A percentile compares a stretch with the other conserved stretches of the same genome.
These are phyloP conservation scores for Sialia sialis DNA, from an alignment of 2,113 vertebrate species.

Conservation along the genomic window DNA sequence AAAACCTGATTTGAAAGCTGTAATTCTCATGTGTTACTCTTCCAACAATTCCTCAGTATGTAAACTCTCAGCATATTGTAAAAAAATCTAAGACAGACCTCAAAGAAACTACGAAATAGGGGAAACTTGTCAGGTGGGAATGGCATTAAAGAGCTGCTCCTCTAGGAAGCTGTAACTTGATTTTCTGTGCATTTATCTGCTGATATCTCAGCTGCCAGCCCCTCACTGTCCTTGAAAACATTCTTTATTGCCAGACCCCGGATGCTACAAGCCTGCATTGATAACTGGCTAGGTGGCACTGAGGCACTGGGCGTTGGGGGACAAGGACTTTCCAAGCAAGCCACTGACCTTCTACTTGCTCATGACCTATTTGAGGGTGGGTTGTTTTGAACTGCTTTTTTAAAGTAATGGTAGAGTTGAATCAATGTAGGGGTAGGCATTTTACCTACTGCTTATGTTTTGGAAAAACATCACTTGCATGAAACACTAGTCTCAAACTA, in stretches of 20 bases:
- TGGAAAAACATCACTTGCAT: background rate
- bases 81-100: background rate
- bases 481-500: background rate
- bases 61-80: background rate
- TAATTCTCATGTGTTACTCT: background rate
- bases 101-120: background rate
- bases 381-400: background rate
- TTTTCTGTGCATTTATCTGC: background rate
- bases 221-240: background rate
- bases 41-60: fast-evolving
- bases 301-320: background rate
- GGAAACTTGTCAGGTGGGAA: background rate
- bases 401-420: background rate
- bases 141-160: background rate
- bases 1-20: background rate
- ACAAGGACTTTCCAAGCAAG: background rate
- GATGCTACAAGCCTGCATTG: fast-evolving
- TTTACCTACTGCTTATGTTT: background rate
- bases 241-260: background rate
- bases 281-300: background rate
- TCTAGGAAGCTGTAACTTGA: background rate
- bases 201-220: background rate
- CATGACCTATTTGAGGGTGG: fast-evolving
- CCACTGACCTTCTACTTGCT: background rate
- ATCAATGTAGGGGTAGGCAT: background rate